Percentiles rank a stretch among this genome's conserved stretches.
Conservation (phyloP, 2,888 invertebrate genomes). For the Andrena bicolor region DNA sequence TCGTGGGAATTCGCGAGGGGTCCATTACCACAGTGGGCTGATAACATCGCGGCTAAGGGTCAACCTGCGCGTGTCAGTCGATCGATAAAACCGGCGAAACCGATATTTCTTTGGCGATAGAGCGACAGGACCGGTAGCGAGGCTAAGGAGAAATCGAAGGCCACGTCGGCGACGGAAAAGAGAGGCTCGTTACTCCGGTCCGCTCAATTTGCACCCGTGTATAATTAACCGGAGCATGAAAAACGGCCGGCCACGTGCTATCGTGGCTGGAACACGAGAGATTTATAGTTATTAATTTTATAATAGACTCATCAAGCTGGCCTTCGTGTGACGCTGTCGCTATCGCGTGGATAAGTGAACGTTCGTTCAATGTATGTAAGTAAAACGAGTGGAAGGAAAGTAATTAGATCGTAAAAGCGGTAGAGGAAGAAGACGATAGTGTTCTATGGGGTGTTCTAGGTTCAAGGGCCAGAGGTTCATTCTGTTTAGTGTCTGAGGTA, state of each 20-base stretch:
- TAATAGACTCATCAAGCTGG: constrained; percentile 80
- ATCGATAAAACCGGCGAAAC: constrained; percentile 1
- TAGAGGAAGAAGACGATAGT: background rate
- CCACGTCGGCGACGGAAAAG: constrained; percentile 22
- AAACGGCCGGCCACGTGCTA: constrained; percentile 82
- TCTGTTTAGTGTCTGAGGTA: too few species aligned
- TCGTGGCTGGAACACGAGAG: constrained; percentile 72
- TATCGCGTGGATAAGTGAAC: constrained; percentile 47
- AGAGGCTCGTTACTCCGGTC: constrained; percentile 76
- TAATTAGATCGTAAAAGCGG: background rate
- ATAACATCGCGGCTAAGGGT: constrained; percentile 2
- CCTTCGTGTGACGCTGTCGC: constrained; percentile 46
- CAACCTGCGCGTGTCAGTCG: background rate
- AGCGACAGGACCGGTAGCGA: constrained; percentile 32
- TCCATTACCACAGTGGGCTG: background rate
- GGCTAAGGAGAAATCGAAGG: constrained; percentile 33
- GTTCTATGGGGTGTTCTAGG: background rate
- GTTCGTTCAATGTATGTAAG: constrained; percentile 58
- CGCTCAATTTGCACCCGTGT: constrained; percentile 80
- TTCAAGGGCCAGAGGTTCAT: too few species aligned
- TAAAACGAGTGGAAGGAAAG: background rate
- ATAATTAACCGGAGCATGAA: constrained; percentile 81
- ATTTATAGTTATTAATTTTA: constrained; percentile 83
- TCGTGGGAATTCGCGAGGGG: constrained; percentile 9
- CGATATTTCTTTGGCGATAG: constrained; percentile 31